These are phyloP conservation scores for Oophaga sylvatica DNA, from an alignment of 2,797 vertebrate genomes.

Conservation along the genomic window DNA sequence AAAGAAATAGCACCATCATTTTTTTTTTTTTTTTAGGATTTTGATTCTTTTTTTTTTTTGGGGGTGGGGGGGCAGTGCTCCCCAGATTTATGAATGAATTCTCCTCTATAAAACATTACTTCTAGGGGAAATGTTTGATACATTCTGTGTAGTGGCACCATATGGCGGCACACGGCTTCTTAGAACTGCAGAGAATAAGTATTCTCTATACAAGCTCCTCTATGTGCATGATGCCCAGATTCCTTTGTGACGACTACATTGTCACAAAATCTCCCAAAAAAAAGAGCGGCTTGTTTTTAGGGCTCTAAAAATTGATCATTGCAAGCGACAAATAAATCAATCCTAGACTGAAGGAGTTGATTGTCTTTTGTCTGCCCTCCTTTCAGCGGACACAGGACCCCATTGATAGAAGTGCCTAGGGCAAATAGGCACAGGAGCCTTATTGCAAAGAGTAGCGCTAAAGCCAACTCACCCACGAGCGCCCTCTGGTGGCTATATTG, in stretches of 20 bases:
- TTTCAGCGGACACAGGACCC: conserved; percentile 23
- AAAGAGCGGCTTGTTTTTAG: not conserved
- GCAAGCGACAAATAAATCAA: not conserved
- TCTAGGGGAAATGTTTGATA: not conserved
- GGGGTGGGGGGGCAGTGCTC: too few species aligned
- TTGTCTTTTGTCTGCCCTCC: conserved; percentile 8
- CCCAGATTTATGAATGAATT: not conserved
- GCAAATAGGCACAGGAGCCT: not conserved
- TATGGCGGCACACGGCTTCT: not conserved
- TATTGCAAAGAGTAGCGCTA: not conserved
- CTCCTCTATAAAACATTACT: not conserved
- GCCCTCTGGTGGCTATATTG: conserved; percentile 35
- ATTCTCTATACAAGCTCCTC: not conserved
- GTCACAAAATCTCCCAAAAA: not conserved
- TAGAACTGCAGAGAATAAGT: not conserved
- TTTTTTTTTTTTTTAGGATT: too few species aligned
- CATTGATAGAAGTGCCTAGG: not conserved
- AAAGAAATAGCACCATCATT: not conserved
- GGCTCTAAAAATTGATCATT: not conserved
- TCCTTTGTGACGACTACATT: not conserved
- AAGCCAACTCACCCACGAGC: not conserved
- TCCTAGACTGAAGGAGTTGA: conserved; percentile 24
- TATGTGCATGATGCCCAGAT: not conserved
- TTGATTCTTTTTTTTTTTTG: too few species aligned
- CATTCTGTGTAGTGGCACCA: not conserved